Evolutionary conservation across 2,113 vertebrate genomes (phyloP), one percentile per base, ranked within the genome.

Genomic region (Mesoclemmys tuberculata): DNA sequence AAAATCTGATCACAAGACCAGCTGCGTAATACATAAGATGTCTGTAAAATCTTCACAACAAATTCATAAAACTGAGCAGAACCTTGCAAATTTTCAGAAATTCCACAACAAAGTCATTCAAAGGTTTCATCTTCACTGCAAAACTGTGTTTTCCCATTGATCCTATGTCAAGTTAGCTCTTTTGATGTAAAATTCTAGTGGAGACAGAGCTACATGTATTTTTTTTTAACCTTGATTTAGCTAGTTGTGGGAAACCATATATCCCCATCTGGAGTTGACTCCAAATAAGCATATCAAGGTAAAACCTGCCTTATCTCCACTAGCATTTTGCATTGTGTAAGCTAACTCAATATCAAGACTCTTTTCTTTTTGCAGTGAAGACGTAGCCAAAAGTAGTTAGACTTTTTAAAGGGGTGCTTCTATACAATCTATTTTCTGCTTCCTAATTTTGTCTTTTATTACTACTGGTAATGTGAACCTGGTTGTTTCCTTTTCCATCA

Each of bases 221-320:
- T 90, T 92, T 93, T 88, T 49, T 49, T 49, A 49, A 82, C 3
- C 86, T 93, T 52, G 86, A 80, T 61, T 82, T 18, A 19, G n/a
- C 7, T 54, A 88, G 13, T 7, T 54, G 2, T 31, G n/a, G 8
- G 8, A 4, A 90, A 54, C n/a, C 7, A 1, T n/a, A 54, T 38
- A 54, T 7, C 31, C 78, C 52, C 31, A 74, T 16, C 71, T 86
- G 44, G 35, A 1, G 0, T 35, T 89, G 26, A 31, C 26, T 1
- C 2, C 10, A 3, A 46, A 71, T 38, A 21, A 7, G 11, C 88
- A 84, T 80, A 55, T 44, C 2, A 74, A 22, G 38, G 48, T 80
- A 64, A 96, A 91, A 88, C 46, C 38, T 81, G 29, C n/a, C 19
- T 64, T 2, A 7, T 24, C 35, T 92, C 58, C 58, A 51, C 3